Percentiles rank a stretch among this genome's conserved stretches.
Evolutionary conservation across 2,888 invertebrate species (phyloP).

Genomic region (Boloria euphrosyne): DNA sequence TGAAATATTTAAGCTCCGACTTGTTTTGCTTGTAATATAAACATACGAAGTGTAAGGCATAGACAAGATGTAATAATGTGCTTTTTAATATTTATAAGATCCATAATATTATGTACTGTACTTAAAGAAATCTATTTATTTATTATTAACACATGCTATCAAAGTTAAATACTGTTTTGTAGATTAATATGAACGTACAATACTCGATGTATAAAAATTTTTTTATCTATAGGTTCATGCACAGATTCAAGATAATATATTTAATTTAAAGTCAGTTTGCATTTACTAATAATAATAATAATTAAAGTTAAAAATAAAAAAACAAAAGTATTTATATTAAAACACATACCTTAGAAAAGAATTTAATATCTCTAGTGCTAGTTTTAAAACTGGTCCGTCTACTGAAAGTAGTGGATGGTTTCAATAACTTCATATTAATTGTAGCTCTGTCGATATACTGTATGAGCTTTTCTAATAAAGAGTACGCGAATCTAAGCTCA

Average conservation of each 20-base stretch:
- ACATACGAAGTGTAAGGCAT: slow-evolving; percentile 29
- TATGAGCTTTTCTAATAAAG: slow-evolving; percentile 96
- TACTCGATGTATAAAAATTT: too few species aligned
- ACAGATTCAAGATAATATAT: too few species aligned
- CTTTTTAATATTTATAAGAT: background rate
- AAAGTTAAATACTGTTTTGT: too few species aligned
- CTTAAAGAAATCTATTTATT: background rate
- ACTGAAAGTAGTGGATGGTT: slow-evolving; percentile 97
- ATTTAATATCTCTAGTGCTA: slow-evolving; percentile 98
- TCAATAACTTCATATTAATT: slow-evolving; percentile 97
- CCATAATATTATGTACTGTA: background rate
- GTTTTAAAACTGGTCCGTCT: slow-evolving; percentile 95
- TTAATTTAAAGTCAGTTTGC: too few species aligned
- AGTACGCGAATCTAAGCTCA: slow-evolving; percentile 98
- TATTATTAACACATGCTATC: too few species aligned
- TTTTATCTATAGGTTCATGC: too few species aligned
- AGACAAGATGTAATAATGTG: slow-evolving; percentile 5
- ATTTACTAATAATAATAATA: too few species aligned
- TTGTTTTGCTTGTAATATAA: slow-evolving; percentile 74
- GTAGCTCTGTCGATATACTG: slow-evolving; percentile 98
- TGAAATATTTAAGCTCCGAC: slow-evolving; percentile 74
- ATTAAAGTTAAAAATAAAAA: background rate
- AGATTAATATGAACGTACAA: too few species aligned
- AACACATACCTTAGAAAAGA: slow-evolving; percentile 94
- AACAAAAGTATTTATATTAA: background rate